A percentile compares a stretch with the other conserved stretches of the same genome.
phyloP scores from a whole-genome alignment of 2,888 invertebrate genomes.

The Melitaea athalia region DNA sequence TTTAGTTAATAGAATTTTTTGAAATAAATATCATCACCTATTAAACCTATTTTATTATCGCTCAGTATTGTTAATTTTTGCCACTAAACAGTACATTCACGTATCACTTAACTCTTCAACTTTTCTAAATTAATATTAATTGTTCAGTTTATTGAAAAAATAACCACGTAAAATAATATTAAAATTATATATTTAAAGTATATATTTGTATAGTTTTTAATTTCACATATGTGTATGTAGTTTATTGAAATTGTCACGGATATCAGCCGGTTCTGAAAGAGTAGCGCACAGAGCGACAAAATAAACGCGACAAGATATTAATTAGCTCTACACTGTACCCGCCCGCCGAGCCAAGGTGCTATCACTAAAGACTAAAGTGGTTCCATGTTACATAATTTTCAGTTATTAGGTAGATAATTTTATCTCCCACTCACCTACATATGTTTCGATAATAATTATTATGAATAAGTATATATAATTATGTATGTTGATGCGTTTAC shows the following conservation, averaged over 20 bases:
- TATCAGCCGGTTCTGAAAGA: constrained; percentile 4
- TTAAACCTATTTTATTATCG: too few relatives aligned
- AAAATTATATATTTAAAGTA: not conserved
- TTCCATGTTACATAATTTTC: constrained; percentile 68
- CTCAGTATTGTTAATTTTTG: too few relatives aligned
- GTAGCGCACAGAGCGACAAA: constrained; percentile 10
- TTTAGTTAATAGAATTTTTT: not conserved
- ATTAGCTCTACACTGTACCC: constrained; percentile 44
- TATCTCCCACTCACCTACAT: constrained; percentile 55
- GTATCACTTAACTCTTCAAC: not conserved
- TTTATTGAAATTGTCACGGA: constrained; percentile 9
- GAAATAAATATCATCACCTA: not conserved
- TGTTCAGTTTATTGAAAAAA: not conserved
- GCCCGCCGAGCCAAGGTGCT: constrained; percentile 58
- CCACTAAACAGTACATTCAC: not conserved
- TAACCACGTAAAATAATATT: not conserved
- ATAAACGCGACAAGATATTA: constrained; percentile 27
- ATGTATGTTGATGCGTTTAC: constrained; percentile 18
- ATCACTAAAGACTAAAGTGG: constrained; percentile 61
- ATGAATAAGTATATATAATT: constrained; percentile 3
- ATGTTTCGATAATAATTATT: constrained; percentile 22
- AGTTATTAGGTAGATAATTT: constrained; percentile 56
- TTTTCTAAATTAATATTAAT: not conserved
- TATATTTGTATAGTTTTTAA: not conserved
- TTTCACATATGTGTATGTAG: not conserved